Conservation (phyloP, 2,888 invertebrate species). For the Homarus gammarus region DNA sequence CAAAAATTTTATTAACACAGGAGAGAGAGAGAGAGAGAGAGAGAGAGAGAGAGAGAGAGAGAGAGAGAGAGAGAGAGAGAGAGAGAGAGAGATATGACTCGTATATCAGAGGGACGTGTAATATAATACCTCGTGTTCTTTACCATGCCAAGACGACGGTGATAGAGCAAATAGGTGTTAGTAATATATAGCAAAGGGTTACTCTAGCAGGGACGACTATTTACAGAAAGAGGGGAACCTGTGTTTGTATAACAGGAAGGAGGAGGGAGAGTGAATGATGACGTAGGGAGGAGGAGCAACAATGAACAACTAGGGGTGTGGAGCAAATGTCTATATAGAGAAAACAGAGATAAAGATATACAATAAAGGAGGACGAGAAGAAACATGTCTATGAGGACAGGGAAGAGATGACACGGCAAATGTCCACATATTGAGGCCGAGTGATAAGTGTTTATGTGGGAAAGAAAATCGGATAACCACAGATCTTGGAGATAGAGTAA, state of each 20-base stretch:
- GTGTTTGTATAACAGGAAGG: neutral
- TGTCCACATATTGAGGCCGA: no score
- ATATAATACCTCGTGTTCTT: neutral
- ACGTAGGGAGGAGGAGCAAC: no score
- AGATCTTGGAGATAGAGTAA: no score
- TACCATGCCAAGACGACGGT: neutral
- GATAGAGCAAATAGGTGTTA: neutral
- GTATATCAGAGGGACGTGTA: neutral
- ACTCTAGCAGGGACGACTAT: neutral
- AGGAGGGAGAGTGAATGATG: neutral
- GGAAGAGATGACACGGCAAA: no score
- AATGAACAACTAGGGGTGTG: neutral
- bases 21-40: no score
- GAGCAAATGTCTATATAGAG: neutral
- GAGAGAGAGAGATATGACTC: neutral
- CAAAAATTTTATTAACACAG: neutral
- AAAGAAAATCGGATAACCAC: no score
- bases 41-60: no score
- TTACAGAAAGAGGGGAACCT: neutral
- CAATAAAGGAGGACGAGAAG: neutral
- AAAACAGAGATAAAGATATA: neutral
- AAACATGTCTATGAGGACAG: no score
- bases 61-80: neutral
- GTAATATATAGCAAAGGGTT: neutral
- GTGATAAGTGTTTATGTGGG: no score